Evolutionary conservation across 2,113 vertebrate species (phyloP).

Genomic region (Podilymbus podiceps): DNA sequence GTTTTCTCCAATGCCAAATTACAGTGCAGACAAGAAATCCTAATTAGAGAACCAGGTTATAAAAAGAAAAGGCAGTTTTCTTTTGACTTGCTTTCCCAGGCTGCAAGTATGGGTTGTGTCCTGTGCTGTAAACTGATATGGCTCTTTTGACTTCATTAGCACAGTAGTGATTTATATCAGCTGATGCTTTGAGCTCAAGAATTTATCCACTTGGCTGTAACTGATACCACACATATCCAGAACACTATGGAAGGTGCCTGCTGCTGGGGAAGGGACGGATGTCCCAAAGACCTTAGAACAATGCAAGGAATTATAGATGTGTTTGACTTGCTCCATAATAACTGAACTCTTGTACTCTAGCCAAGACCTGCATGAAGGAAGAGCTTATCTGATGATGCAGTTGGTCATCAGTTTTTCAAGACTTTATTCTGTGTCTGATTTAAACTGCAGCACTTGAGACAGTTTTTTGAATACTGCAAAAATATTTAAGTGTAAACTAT

Average conservation of each 20-base stretch:
- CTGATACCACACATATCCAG: neutral
- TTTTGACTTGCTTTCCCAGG: constrained; percentile 23
- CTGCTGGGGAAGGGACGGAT: neutral
- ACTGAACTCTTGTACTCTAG: neutral
- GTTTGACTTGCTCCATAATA: neutral
- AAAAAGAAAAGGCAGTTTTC: constrained; percentile 12
- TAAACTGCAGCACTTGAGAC: neutral
- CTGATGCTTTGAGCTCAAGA: neutral
- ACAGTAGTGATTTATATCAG: neutral
- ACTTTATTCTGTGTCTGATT: neutral
- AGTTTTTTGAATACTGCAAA: neutral
- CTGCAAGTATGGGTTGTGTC: neutral
- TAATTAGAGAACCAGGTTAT: constrained; percentile 11
- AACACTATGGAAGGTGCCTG: neutral
- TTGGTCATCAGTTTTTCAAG: neutral
- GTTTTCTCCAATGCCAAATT: neutral
- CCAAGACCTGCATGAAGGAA: neutral
- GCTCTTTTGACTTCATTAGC: neutral
- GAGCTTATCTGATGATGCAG: neutral
- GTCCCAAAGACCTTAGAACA: neutral
- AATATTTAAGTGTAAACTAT: neutral
- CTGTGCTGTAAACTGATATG: neutral
- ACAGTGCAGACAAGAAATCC: neutral
- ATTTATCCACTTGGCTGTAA: neutral
- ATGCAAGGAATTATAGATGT: neutral